Base-by-base conservation (phyloP, 2,888 invertebrate species). In the Macaria notata region DNA sequence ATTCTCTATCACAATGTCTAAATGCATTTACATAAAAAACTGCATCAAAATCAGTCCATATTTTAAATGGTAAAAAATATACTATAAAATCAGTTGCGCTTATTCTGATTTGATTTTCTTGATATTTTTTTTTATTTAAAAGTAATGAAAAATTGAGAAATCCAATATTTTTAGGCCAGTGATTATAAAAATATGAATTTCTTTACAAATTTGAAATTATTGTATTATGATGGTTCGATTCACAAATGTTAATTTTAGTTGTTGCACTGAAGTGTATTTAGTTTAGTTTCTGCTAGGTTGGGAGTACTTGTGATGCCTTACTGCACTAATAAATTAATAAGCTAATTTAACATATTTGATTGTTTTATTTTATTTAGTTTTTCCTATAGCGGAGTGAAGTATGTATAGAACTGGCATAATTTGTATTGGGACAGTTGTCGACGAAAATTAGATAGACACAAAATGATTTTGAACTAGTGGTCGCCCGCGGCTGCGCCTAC, bases 291-390 rank as follows among this genome's bases (percentile, higher is more conserved):
- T 76, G 69, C 66, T 72, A 68, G 68, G 66, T 48, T 69, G 70
- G 60, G 64, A 68, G 64, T 69, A 73, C 76, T 71, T n/a, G 46
- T 9, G 59, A 65, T 71, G 84, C 83, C 81, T 84, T 85, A 81
- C 79, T 84, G 80, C 83, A 84, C 86, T 86, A 87, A 87, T 87
- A 86, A 85, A 86, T 77, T 81, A 80, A 81, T 80, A 73, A 79
- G 73, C 79, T 80, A 81, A 75, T 72, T 72, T 69, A 65, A 47
- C 65, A 62, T 43, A 42, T 3, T 29, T 65, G 64, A 3, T 68
- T 56, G 56, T 68, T 70, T 69, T 65, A 68, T 61, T 61, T 55
- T 46, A 0, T n/a, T n/a, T n/a, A 39, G 46, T 44, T 50, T 19
- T 19, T 19, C 19, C 2, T 19, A 19, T 19, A 19, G 19, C 19